Evolutionary conservation across 92 coral and sea anemone genomes (phyloP).

Genomic region (Actinostola sp.): DNA sequence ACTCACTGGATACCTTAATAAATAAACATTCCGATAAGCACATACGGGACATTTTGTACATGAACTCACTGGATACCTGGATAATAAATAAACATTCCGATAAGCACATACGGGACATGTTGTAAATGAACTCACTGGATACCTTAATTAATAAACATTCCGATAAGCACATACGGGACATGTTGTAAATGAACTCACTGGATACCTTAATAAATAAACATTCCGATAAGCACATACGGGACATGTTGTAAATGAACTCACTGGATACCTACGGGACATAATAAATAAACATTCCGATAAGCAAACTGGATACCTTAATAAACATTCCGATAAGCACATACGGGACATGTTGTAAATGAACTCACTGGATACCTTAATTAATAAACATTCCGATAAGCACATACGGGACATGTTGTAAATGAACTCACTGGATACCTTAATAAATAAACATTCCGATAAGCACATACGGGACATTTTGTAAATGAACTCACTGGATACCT

Average conservation of each 20-base stretch:
- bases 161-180: neutral
- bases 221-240: neutral
- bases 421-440: neutral
- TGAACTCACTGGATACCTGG: conserved; percentile 10
- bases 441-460: no score
- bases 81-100: no score
- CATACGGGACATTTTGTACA: neutral
- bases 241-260: neutral
- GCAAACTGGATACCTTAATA: neutral
- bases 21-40: no score
- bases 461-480: neutral
- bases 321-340: no score
- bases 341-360: neutral
- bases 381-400: no score
- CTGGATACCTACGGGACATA: neutral
- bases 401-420: neutral
- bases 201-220: neutral
- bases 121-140: neutral
- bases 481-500: neutral
- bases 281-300: neutral
- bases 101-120: neutral
- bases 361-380: neutral
- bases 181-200: conserved; percentile 2
- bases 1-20: neutral
- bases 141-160: neutral